Conservation (phyloP, 2,888 invertebrate genomes). For the Ichneumoninae sp. region DNA sequence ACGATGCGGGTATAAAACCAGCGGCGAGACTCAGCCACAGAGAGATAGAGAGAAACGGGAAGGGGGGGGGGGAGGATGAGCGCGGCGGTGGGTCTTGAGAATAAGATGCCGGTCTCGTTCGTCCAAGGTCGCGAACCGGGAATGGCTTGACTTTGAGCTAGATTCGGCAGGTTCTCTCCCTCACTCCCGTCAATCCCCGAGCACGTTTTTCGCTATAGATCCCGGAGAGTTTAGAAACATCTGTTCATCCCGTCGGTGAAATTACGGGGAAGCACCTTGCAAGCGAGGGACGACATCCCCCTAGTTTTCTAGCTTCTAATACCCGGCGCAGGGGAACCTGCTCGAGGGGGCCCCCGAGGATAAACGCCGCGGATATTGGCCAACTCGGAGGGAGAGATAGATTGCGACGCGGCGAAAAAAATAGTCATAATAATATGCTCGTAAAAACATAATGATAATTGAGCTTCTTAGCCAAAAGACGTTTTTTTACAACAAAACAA, state of each 20-base stretch:
- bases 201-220: neutral
- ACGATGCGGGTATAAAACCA: constrained; percentile 35
- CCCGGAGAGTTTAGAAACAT: constrained; percentile 46
- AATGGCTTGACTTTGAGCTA: constrained; percentile 60
- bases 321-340: constrained; percentile 29
- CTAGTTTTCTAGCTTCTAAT: constrained; percentile 42
- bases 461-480: neutral
- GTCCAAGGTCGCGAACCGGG: constrained; percentile 52
- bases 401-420: neutral
- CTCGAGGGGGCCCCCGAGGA: neutral
- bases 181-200: constrained; percentile 40
- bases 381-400: neutral
- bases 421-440: neutral
- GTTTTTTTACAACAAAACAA: no score
- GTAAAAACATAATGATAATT: constrained; percentile 40
- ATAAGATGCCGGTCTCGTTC: constrained; percentile 56
- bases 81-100: constrained; percentile 48
- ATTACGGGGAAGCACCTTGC: constrained; percentile 63
- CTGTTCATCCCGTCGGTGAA: constrained; percentile 58
- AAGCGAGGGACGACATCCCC: constrained; percentile 48
- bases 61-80: neutral
- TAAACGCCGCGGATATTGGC: constrained; percentile 45
- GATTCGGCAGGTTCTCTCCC: constrained; percentile 61
- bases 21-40: constrained; percentile 4
- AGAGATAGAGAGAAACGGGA: neutral